Evolutionary conservation across 2,113 vertebrate genomes (phyloP), one percentile per base, ranked within the genome.

Genomic region (Camelus dromedarius): DNA sequence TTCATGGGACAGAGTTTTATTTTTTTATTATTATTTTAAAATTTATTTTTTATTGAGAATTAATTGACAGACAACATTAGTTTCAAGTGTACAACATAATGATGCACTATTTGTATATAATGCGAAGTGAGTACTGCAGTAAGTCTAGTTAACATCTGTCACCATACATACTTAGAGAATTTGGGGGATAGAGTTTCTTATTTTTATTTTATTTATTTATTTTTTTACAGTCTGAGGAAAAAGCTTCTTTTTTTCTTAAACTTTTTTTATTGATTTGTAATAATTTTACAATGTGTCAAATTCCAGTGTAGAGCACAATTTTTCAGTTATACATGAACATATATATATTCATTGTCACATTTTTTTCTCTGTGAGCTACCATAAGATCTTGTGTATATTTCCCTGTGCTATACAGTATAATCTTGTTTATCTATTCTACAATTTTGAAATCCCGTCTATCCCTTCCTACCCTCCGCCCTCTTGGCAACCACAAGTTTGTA

Each of bases 1-100:
- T 95, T 90, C 11, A 35, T 18, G 72, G 72, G 60, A 83, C 46
- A 89, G 56, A 82, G 22, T 88, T 96, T 86, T n/a, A 79, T 64
- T 64, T 42, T 52, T 60, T 48, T 89, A 52, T 76, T 26, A 35
- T 52, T 64, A 56, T 89, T 76, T 42, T n/a, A 0, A 89, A 38
- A 81, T 20, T 38, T 58, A 89, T 89, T 35, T 62, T 62, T 48
- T 4, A 62, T 28, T 64, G 58, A 50, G 42, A 4, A 38, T 50
- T 89, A 50, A 50, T 64, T 88, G 32, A 35, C 30, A 12, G 76
- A 28, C 56, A 11, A 38, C 54, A 50, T 62, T 89, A 76, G 16
- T 64, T 76, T 76, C 58, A 28, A 26, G 35, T 30, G 72, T 64
- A 89, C 22, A 76, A 60, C 22, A 76, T 76, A 89, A 76, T 64